phyloP scores from a whole-genome alignment of 2,888 invertebrate species.

The Polyploca ridens region DNA sequence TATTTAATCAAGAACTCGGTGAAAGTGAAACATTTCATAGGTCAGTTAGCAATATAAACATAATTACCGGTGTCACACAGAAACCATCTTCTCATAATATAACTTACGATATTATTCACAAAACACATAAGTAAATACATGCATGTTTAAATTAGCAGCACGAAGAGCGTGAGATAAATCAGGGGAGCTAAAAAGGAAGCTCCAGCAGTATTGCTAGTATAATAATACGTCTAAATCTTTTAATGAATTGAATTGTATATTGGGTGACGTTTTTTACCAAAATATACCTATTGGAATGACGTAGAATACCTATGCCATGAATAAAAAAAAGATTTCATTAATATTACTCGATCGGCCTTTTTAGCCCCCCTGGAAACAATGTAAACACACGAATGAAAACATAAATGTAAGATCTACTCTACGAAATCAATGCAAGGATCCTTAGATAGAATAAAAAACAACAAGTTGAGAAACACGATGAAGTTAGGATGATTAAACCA shows the following conservation, averaged over 20 bases:
- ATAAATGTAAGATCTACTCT: not conserved
- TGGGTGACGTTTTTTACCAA: no score
- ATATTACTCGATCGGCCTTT: no score
- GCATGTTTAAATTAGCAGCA: conserved; percentile 5
- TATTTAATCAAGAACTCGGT: conserved; percentile 44
- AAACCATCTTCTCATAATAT: not conserved
- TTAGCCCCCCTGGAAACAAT: not conserved
- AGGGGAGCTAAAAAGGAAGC: not conserved
- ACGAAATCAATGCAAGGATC: not conserved
- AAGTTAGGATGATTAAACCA: no score
- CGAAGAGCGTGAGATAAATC: not conserved
- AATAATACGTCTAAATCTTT: no score
- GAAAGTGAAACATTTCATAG: conserved; percentile 56
- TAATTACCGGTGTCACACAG: conserved; percentile 11
- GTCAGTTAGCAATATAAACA: conserved; percentile 17
- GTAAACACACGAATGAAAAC: not conserved
- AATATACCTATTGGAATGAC: no score
- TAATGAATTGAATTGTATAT: no score
- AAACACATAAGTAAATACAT: conserved; percentile 4
- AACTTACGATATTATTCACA: conserved; percentile 10
- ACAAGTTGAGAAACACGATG: not conserved
- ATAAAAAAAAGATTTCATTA: no score
- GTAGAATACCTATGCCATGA: no score
- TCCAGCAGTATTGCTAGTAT: no score
- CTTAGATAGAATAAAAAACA: not conserved